These are phyloP conservation scores for Odontamblyopus lacepedii DNA, from an alignment of 2,797 vertebrate species.

Conservation along the genomic window DNA sequence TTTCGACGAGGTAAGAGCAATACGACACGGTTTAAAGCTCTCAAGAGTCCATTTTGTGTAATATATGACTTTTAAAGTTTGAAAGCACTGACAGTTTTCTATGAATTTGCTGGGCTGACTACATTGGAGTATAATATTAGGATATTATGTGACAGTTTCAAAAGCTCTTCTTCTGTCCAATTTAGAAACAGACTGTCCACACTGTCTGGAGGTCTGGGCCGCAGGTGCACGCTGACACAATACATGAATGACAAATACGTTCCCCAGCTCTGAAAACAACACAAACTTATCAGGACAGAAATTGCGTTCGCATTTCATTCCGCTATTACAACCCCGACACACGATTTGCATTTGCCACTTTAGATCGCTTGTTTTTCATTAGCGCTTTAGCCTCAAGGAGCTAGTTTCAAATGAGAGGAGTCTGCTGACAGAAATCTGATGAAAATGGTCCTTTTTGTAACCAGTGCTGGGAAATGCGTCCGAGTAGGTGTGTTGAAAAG, in stretches of 20 bases:
- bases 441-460: conserved; percentile 14
- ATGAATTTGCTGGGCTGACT: neutral
- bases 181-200: neutral
- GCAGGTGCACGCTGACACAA: conserved; percentile 32
- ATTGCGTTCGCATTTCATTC: conserved; percentile 10
- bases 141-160: neutral
- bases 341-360: conserved; percentile 3
- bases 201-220: conserved; percentile 4
- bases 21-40: too few species aligned
- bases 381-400: conserved; percentile 16
- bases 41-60: too few species aligned
- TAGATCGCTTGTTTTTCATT: conserved; percentile 38
- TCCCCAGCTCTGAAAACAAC: conserved; percentile 19
- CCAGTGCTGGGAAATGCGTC: conserved; percentile 6
- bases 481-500: neutral
- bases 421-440: conserved; percentile 15
- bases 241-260: conserved; percentile 18
- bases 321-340: conserved; percentile 14
- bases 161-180: neutral
- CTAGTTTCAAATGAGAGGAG: conserved; percentile 12
- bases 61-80: too few species aligned
- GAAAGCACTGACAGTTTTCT: neutral
- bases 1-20: too few species aligned
- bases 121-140: neutral
- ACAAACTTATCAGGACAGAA: conserved; percentile 20